Conservation (phyloP, 2,113 vertebrate species). For the Phyllostomus discolor region DNA sequence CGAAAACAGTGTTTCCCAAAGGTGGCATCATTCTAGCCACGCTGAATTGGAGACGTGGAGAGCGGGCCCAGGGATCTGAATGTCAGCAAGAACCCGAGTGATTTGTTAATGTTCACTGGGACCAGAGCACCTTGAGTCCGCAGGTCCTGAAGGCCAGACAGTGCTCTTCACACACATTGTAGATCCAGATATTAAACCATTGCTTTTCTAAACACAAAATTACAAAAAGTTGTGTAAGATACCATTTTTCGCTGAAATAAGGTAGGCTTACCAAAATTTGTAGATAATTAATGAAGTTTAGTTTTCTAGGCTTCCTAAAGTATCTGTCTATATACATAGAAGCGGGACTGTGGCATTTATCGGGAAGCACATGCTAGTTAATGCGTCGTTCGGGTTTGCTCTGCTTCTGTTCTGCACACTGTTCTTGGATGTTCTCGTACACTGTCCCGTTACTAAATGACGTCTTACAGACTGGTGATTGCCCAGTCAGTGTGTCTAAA, state of each 20-base stretch:
- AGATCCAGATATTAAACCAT: not conserved
- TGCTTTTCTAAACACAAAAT: not conserved
- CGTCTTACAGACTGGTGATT: not conserved
- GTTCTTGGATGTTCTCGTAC: not conserved
- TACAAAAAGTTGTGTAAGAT: not conserved
- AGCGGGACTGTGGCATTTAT: not conserved
- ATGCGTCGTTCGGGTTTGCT: not conserved
- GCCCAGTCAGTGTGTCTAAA: not conserved
- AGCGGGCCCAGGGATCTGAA: not conserved
- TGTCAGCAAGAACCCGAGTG: not conserved
- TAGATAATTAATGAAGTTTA: not conserved
- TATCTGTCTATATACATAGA: not conserved
- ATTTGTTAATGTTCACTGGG: not conserved
- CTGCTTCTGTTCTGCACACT: not conserved
- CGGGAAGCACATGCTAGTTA: not conserved
- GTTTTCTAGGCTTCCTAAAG: not conserved
- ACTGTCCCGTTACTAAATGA: not conserved
- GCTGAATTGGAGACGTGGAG: not conserved
- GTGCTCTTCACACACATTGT: not conserved
- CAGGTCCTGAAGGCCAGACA: not conserved
- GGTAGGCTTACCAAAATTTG: not conserved
- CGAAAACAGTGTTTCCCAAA: not conserved
- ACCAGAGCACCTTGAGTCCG: not conserved
- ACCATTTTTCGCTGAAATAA: not conserved
- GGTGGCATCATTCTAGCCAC: not conserved